Evolutionary conservation across 2,888 invertebrate genomes (phyloP).

Genomic region (Drosophila pseudotalamancana): DNA sequence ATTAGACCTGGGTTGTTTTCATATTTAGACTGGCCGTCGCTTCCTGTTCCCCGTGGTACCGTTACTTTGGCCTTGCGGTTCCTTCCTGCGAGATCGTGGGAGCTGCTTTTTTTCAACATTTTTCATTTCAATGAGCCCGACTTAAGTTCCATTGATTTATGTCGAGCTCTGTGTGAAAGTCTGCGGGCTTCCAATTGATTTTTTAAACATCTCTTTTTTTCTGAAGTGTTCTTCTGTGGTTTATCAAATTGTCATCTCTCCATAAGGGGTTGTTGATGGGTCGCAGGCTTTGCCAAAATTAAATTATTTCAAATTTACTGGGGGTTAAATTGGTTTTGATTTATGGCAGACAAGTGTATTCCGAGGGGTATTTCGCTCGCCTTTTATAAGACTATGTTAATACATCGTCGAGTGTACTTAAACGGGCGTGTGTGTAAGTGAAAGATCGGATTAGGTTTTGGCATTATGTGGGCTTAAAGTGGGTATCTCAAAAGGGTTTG

Average conservation of each 20-base stretch:
- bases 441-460: neutral
- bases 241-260: conserved; percentile 51
- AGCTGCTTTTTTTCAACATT: conserved; percentile 47
- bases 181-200: conserved; percentile 72
- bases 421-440: conserved; percentile 26
- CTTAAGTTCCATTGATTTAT: conserved; percentile 69
- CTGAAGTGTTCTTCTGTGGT: conserved; percentile 35
- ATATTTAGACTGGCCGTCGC: conserved; percentile 38
- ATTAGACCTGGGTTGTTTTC: conserved; percentile 8
- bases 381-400: conserved; percentile 48
- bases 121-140: conserved; percentile 32
- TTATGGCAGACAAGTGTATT: conserved; percentile 65
- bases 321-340: conserved; percentile 62
- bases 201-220: conserved; percentile 13
- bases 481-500: conserved; percentile 13
- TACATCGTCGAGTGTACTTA: conserved; percentile 14
- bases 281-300: conserved; percentile 58
- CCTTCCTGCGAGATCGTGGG: conserved; percentile 61
- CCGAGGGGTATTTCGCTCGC: conserved; percentile 17
- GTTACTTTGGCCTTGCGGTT: conserved; percentile 63
- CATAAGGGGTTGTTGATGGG: conserved; percentile 37
- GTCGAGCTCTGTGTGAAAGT: conserved; percentile 35
- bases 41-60: conserved; percentile 62
- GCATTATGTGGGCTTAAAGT: conserved; percentile 33
- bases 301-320: conserved; percentile 45